Evolutionary conservation across 2,113 vertebrate species (phyloP).

Genomic region (Oreotrochilus melanogaster): DNA sequence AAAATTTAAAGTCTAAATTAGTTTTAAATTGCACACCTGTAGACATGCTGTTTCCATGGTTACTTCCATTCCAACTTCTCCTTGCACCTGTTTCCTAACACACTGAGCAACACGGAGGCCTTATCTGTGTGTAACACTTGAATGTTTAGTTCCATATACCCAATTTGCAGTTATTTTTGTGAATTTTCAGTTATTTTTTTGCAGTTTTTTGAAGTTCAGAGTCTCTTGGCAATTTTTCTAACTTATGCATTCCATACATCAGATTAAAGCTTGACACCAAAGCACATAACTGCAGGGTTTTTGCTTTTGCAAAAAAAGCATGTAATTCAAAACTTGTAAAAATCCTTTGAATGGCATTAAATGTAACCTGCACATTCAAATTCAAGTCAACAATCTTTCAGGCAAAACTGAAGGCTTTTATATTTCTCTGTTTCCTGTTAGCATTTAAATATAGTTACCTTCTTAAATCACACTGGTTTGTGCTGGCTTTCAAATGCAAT

Average conservation of each 20-base stretch:
- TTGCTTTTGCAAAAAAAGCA: background rate
- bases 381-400: background rate
- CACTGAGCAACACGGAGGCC: accelerated
- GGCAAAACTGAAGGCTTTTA: background rate
- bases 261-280: background rate
- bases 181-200: background rate
- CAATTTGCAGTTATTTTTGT: background rate
- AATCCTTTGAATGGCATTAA: background rate
- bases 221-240: background rate
- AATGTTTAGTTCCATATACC: background rate
- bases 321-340: background rate
- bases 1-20: background rate
- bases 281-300: accelerated
- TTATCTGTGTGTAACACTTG: no score
- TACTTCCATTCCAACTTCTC: background rate
- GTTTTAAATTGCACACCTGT: background rate
- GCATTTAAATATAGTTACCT: background rate
- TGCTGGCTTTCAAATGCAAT: background rate
- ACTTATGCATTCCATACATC: background rate
- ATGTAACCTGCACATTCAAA: background rate
- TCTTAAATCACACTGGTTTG: background rate
- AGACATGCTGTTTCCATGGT: background rate
- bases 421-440: background rate
- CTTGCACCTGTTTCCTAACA: background rate
- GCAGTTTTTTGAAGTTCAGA: background rate